phyloP scores from a whole-genome alignment of 2,113 vertebrate genomes.

The Gymnocephalus cernua region DNA sequence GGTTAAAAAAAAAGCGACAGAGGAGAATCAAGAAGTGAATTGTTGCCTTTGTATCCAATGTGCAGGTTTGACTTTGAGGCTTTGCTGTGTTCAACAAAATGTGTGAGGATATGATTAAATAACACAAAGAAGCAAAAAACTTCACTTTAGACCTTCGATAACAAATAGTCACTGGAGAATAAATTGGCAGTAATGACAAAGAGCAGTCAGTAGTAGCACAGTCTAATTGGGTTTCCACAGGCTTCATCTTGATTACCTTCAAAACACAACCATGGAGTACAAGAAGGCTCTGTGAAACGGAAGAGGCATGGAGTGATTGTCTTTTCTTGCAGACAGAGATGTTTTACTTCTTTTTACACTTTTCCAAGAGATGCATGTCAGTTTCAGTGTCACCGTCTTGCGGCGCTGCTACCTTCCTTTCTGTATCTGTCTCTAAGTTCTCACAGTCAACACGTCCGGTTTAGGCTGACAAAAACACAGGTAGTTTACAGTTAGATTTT shows the following conservation, averaged over 20 bases:
- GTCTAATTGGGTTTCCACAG: slow-evolving; percentile 57
- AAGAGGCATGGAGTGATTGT: background rate
- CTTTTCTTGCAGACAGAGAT: slow-evolving; percentile 22
- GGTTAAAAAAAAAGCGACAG: background rate
- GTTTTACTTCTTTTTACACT: slow-evolving; percentile 11
- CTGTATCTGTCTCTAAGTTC: background rate
- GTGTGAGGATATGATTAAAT: background rate
- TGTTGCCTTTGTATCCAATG: background rate
- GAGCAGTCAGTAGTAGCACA: slow-evolving; percentile 29
- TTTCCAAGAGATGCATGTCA: slow-evolving; percentile 16
- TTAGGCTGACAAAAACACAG: background rate
- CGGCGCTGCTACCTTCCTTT: background rate
- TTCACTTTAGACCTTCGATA: slow-evolving; percentile 4
- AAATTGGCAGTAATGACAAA: slow-evolving; percentile 35
- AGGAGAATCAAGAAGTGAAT: background rate
- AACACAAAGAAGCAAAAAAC: background rate
- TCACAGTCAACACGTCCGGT: background rate
- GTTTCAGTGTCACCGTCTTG: slow-evolving; percentile 12
- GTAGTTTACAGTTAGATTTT: background rate
- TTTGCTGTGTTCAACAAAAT: slow-evolving; percentile 2
- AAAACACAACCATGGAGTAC: slow-evolving; percentile 7
- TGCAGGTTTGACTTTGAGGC: slow-evolving; percentile 11
- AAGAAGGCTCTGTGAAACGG: slow-evolving; percentile 32
- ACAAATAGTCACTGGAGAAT: slow-evolving; percentile 9
- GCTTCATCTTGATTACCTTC: slow-evolving; percentile 33